phyloP scores from a whole-genome alignment of 1,140 invertebrate species.

The Drosophila truncata region DNA sequence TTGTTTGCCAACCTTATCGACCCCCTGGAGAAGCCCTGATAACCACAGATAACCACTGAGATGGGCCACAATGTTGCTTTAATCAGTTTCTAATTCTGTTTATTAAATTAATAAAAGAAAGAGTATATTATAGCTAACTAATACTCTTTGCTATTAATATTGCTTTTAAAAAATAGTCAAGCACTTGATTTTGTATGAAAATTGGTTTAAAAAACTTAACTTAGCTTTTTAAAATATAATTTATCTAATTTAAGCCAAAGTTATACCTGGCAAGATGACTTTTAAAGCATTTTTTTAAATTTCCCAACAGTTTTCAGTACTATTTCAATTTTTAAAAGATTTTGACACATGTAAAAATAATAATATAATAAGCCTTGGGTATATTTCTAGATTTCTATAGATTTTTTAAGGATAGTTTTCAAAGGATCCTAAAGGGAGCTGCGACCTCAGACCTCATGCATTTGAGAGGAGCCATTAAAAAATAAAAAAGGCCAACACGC shows the following conservation, averaged over 20 bases:
- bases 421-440: not conserved
- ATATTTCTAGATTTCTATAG: not conserved
- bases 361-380: not conserved
- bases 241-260: too few relatives aligned
- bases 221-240: too few relatives aligned
- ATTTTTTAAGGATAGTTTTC: not conserved
- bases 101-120: not conserved
- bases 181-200: not conserved
- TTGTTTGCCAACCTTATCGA: constrained; percentile 35
- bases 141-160: not conserved
- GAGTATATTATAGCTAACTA: not conserved
- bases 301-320: too few relatives aligned
- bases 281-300: not conserved
- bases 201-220: too few relatives aligned
- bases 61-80: not conserved
- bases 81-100: not conserved
- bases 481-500: constrained; percentile 45
- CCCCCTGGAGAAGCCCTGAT: constrained; percentile 4
- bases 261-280: too few relatives aligned
- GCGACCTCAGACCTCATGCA: not conserved
- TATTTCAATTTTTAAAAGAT: not conserved
- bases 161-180: not conserved
- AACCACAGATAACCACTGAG: constrained; percentile 14
- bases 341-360: not conserved
- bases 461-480: constrained; percentile 35